Percentiles rank a stretch among this genome's conserved stretches.
phyloP scores from a whole-genome alignment of 1,140 invertebrate species.

The Protaetia brevitarsis region DNA sequence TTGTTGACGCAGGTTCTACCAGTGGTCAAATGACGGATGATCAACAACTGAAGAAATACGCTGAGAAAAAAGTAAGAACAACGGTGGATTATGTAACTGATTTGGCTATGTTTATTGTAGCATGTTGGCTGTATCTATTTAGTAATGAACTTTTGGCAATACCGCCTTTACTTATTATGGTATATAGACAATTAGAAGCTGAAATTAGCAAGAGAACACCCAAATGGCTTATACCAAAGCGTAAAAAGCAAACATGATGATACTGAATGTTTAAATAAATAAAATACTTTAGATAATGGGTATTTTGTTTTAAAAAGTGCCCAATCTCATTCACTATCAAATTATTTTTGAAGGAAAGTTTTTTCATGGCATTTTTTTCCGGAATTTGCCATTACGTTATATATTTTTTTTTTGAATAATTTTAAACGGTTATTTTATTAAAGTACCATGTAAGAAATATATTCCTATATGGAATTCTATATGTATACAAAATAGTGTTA shows the following conservation, averaged over 20 bases:
- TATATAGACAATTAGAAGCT: slow-evolving; percentile 70
- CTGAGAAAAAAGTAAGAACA: slow-evolving; percentile 63
- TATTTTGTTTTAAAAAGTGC: slow-evolving; percentile 19
- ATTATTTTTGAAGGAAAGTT: not conserved
- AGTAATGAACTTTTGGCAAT: slow-evolving; percentile 72
- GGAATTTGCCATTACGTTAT: not conserved
- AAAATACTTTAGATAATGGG: not conserved
- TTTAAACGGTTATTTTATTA: not conserved
- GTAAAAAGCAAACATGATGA: slow-evolving; percentile 15
- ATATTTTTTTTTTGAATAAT: not conserved
- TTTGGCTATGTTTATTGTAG: slow-evolving; percentile 65
- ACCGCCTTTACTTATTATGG: slow-evolving; percentile 69
- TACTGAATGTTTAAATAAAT: not conserved
- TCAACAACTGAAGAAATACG: slow-evolving; percentile 41
- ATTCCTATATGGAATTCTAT: not conserved
- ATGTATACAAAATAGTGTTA: not conserved
- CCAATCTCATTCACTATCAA: not conserved
- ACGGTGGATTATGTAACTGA: slow-evolving; percentile 68
- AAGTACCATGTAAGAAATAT: not conserved
- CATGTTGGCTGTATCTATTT: slow-evolving; percentile 75
- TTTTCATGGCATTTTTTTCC: not conserved
- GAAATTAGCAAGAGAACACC: slow-evolving; percentile 53
- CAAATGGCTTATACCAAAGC: slow-evolving; percentile 37
- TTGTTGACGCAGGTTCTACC: not conserved
- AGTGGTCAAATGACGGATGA: slow-evolving; percentile 25